phyloP scores from a whole-genome alignment of 2,797 vertebrate species.

The Hyperoplus lanceolatus region DNA sequence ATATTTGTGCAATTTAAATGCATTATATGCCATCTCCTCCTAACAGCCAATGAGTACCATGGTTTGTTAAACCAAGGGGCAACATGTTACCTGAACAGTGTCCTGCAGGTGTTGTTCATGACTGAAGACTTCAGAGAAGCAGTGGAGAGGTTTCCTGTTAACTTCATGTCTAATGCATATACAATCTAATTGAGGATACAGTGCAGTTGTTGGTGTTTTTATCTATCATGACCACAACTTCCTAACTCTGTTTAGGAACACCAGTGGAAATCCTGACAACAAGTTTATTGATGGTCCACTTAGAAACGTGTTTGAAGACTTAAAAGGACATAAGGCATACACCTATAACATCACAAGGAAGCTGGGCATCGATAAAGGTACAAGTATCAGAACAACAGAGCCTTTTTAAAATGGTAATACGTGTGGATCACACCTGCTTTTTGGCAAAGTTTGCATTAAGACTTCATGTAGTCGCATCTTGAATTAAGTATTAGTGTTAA shows the following conservation, averaged over 20 bases:
- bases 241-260: background rate
- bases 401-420: too few species aligned
- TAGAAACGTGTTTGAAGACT: constrained; percentile 53
- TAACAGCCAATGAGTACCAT: constrained; percentile 31
- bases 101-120: constrained; percentile 83
- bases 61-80: constrained; percentile 78
- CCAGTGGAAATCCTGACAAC: fast-evolving
- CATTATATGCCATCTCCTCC: background rate
- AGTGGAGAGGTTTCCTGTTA: constrained; percentile 65
- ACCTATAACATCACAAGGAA: constrained; percentile 43
- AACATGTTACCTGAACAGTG: constrained; percentile 82
- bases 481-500: background rate
- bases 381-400: background rate
- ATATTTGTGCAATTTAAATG: background rate
- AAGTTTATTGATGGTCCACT: constrained; percentile 44
- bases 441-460: background rate
- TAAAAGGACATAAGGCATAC: background rate
- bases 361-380: constrained; percentile 72
- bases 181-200: background rate
- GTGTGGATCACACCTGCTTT: too few species aligned
- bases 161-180: background rate
- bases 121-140: constrained; percentile 72
- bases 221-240: background rate
- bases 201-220: background rate
- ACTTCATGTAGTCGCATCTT: background rate